These are phyloP conservation scores for Hermetia illucens DNA, from an alignment of 1,140 invertebrate genomes.

Conservation along the genomic window DNA sequence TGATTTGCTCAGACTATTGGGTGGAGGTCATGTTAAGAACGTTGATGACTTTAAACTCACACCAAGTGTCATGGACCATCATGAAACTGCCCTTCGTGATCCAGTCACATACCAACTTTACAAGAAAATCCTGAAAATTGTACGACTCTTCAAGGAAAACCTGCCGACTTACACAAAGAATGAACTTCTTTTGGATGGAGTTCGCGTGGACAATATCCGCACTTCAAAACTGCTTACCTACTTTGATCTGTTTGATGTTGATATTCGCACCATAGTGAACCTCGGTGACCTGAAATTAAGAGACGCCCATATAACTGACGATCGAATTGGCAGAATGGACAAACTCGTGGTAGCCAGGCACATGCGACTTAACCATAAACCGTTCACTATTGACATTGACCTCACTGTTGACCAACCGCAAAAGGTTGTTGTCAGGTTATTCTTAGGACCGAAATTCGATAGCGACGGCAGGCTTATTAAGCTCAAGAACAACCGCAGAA, in stretches of 20 bases:
- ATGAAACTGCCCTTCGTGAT: slow-evolving; percentile 40
- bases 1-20: slow-evolving; percentile 20
- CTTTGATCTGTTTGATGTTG: slow-evolving; percentile 6
- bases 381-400: slow-evolving; percentile 36
- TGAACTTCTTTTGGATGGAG: slow-evolving; percentile 34
- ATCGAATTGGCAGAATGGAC: slow-evolving; percentile 23
- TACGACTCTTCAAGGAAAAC: slow-evolving; percentile 37
- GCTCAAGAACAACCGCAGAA: slow-evolving; percentile 37
- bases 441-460: slow-evolving; percentile 37
- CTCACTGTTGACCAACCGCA: slow-evolving; percentile 29
- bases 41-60: slow-evolving; percentile 12
- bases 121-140: slow-evolving; percentile 33
- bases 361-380: slow-evolving; percentile 40
- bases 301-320: slow-evolving; percentile 5
- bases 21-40: slow-evolving; percentile 9
- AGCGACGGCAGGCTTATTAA: slow-evolving; percentile 32
- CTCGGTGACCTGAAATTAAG: slow-evolving; percentile 13
- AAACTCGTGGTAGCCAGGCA: slow-evolving; percentile 23
- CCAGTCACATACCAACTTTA: slow-evolving; percentile 43
- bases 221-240: slow-evolving; percentile 27
- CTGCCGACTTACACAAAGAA: slow-evolving; percentile 40
- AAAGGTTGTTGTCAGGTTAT: slow-evolving; percentile 33
- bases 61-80: slow-evolving; percentile 26
- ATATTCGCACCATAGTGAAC: slow-evolving; percentile 5
- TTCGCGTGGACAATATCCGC: slow-evolving; percentile 37